Conservation (phyloP, 1,140 invertebrate species). For the Patella vulgata region DNA sequence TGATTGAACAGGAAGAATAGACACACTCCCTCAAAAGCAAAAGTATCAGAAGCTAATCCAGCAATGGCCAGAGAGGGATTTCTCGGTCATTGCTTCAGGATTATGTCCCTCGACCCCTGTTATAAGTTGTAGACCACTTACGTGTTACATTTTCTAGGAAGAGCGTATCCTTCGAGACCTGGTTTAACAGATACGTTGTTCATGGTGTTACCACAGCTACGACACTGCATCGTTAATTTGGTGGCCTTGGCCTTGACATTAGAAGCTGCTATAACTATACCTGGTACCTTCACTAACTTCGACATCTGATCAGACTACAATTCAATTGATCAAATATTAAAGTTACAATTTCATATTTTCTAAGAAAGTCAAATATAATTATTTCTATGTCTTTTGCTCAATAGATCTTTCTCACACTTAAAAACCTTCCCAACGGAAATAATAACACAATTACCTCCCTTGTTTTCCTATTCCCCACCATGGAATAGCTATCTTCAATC, state of each 20-base stretch:
- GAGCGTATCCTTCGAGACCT: slow-evolving; percentile 95
- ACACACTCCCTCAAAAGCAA: no score
- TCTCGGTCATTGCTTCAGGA: neutral
- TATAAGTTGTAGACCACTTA: slow-evolving; percentile 72
- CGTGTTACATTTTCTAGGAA: slow-evolving; percentile 95
- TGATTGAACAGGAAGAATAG: no score
- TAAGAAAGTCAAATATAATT: no score
- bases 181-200: slow-evolving; percentile 91
- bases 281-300: slow-evolving; percentile 91
- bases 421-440: no score
- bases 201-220: slow-evolving; percentile 89
- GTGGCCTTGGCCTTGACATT: slow-evolving; percentile 95
- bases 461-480: no score
- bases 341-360: no score
- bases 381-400: no score
- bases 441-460: no score
- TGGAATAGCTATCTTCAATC: no score
- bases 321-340: slow-evolving; percentile 12
- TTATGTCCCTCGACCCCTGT: neutral
- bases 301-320: slow-evolving; percentile 93
- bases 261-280: slow-evolving; percentile 94
- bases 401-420: no score
- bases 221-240: slow-evolving; percentile 94
- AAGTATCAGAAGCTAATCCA: no score
- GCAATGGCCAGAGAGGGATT: no score